Base-by-base conservation (phyloP, 2,797 vertebrate genomes). In the Premnoplex brunnescens region DNA sequence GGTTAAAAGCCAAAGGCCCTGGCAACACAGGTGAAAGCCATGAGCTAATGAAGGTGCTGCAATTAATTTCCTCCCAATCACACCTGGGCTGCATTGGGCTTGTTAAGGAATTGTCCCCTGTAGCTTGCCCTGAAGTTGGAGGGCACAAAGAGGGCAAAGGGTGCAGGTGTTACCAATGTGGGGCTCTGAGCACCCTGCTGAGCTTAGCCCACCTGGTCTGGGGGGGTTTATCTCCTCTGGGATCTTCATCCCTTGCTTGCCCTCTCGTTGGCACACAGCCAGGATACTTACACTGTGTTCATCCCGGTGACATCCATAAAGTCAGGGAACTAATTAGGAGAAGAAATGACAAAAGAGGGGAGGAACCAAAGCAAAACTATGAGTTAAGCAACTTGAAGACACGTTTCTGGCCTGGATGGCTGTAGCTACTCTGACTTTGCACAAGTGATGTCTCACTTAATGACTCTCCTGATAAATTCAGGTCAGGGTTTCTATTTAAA, bases 211-310 rank as follows among this genome's bases (percentile, higher is more conserved):
- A 0, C 1, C n/a, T 3, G 4, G 3, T 14, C 24, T 2, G 1
- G 1, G 12, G 34, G 37, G 4, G 12, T 14, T 79, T 55, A 12
- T 55, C 28, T 15, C 24, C 84, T 18, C 48, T 5, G 20, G 30
- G 18, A 2, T 49, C 39, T 64, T 59, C 51, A 9, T 28, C 41
- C 14, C 34, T 60, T 12, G 43, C 18, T 66, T 2, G 5, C 48
- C 32, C 36, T 69, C 48, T 6, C 41, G 13, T 13, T 17, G 32
- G 28, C 6, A 10, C 0, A 0, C 30, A 24, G 51, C 14, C 39
- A 12, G 46, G 46, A 8, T 36, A 54, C 39, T 37, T 4, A 7
- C 1, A 0, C 23, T 0, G 1, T 6, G 44, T 7, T 2, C 7
- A 51, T 36, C 77, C 56, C 54, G 28, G 43, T 5, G 3, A 1